A percentile compares a stretch with the other conserved stretches of the same genome.
Evolutionary conservation across 2,797 vertebrate species (phyloP).

Genomic region (Octomys mimax): DNA sequence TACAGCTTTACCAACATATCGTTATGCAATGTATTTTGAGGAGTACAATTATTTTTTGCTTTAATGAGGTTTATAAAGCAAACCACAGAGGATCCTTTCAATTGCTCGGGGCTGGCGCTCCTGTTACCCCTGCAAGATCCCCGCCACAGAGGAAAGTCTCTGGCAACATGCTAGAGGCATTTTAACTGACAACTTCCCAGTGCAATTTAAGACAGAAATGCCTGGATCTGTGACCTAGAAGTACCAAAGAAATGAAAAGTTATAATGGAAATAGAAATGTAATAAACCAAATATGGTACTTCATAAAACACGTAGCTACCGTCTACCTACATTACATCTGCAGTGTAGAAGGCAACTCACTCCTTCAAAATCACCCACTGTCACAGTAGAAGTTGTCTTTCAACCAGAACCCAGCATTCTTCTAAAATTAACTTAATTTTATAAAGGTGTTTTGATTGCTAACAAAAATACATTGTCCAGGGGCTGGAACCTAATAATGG

Average conservation of each 20-base stretch:
- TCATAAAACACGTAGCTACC: slow-evolving; percentile 52
- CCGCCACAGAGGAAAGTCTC: slow-evolving; percentile 65
- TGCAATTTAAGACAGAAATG: slow-evolving; percentile 82
- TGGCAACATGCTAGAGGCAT: slow-evolving; percentile 76
- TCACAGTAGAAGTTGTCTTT: neutral
- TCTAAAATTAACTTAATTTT: slow-evolving; percentile 67
- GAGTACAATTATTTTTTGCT: neutral
- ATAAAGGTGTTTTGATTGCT: slow-evolving; percentile 47
- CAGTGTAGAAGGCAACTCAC: neutral
- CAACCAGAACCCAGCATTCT: neutral
- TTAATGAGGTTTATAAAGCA: slow-evolving; percentile 5
- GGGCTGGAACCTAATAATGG: neutral
- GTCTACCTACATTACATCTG: neutral
- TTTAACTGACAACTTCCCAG: slow-evolving; percentile 83
- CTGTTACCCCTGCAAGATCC: slow-evolving; percentile 72
- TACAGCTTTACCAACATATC: neutral
- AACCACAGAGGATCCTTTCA: slow-evolving; percentile 33
- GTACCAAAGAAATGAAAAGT: slow-evolving; percentile 77
- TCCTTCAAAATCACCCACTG: neutral
- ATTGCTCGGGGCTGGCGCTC: slow-evolving; percentile 52
- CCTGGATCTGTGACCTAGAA: slow-evolving; percentile 82
- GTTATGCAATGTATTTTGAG: neutral
- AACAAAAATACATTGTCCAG: slow-evolving; percentile 49
- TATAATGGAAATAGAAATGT: slow-evolving; percentile 51
- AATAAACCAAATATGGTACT: slow-evolving; percentile 43